These are phyloP conservation scores for Lochmaea capreae DNA, from an alignment of 2,888 invertebrate species.

Conservation along the genomic window DNA sequence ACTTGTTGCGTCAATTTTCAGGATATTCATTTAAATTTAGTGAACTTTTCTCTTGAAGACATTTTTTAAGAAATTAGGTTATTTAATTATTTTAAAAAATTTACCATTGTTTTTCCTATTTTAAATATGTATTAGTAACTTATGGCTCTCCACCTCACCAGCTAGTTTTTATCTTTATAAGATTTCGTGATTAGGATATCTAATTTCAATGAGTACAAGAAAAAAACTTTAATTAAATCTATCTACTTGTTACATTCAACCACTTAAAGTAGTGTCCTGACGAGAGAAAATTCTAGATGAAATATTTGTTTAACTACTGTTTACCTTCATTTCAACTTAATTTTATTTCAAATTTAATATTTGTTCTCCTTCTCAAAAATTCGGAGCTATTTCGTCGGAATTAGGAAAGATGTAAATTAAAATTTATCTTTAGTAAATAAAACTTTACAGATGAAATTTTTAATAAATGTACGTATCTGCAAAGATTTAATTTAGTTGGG, in stretches of 20 bases:
- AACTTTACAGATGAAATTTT: neutral
- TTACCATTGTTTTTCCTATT: too few relatives aligned
- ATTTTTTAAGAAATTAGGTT: too few relatives aligned
- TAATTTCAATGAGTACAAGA: neutral
- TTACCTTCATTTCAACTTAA: slow-evolving; percentile 14
- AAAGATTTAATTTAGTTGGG: neutral
- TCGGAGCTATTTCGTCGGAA: neutral
- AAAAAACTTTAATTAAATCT: neutral
- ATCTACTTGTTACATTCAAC: neutral
- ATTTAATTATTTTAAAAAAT: too few relatives aligned
- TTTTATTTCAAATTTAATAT: slow-evolving; percentile 14
- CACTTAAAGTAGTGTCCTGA: neutral
- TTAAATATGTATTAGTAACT: too few relatives aligned
- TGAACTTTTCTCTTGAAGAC: neutral
- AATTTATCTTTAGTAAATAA: neutral
- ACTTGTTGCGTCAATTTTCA: slow-evolving; percentile 14
- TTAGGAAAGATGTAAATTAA: neutral
- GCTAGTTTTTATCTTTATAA: neutral
- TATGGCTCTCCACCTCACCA: too few relatives aligned
- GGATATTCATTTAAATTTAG: neutral
- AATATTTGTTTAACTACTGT: slow-evolving; percentile 9
- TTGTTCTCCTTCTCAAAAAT: neutral
- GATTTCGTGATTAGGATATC: neutral
- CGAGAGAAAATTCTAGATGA: neutral
- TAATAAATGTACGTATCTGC: neutral